A percentile compares a stretch with the other conserved stretches of the same genome.
Evolutionary conservation across 2,797 vertebrate genomes (phyloP).

Genomic region (Ara ararauna): DNA sequence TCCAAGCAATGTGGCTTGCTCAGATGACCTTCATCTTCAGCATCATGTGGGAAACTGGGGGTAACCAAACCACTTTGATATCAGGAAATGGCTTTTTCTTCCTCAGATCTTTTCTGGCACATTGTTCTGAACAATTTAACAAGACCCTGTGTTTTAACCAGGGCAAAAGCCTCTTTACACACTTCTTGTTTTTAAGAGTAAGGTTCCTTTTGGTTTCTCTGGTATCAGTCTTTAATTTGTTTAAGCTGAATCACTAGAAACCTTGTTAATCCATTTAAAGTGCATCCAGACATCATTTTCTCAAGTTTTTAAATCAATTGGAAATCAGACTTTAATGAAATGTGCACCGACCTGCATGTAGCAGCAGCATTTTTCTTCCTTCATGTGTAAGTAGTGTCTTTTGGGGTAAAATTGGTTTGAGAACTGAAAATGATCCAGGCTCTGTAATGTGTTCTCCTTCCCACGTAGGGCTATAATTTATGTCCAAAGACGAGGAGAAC

Average conservation of each 20-base stretch:
- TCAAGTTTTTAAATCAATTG: neutral
- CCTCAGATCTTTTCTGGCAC: neutral
- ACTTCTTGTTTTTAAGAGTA: neutral
- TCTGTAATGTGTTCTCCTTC: neutral
- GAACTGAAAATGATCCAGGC: neutral
- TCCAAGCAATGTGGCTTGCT: neutral
- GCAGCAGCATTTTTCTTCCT: neutral
- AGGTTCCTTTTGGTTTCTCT: neutral
- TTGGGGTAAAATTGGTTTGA: neutral
- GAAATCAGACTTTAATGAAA: neutral
- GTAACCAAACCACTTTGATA: neutral
- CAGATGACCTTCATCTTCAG: neutral
- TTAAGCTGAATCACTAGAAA: neutral
- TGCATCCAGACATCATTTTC: neutral
- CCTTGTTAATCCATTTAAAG: neutral
- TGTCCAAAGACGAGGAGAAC: neutral
- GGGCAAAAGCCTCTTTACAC: neutral
- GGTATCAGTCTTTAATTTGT: neutral
- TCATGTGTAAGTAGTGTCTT: neutral
- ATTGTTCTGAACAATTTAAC: neutral
- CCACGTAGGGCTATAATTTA: neutral
- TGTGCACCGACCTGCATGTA: neutral
- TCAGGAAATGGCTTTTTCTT: neutral
- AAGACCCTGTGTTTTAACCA: neutral
- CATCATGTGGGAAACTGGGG: neutral